phyloP scores from a whole-genome alignment of 2,113 vertebrate species.

The Scalopus aquaticus region DNA sequence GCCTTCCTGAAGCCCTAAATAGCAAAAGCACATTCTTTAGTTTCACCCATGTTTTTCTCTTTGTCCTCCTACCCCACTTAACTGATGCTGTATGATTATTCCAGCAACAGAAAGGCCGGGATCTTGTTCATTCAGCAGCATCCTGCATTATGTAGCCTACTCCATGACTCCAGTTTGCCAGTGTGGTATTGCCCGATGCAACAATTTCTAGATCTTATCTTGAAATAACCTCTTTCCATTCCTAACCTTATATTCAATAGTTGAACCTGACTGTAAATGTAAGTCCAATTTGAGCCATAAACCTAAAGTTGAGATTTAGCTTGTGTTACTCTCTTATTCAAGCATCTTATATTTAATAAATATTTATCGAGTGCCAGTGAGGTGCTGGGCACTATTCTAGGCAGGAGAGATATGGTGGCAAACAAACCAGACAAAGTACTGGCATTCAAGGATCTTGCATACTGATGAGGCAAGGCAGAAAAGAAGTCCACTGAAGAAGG shows the following conservation, averaged over 20 bases:
- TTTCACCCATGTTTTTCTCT: no score
- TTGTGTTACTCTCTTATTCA: not conserved
- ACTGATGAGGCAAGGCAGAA: not conserved
- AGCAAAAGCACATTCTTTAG: no score
- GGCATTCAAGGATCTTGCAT: accelerated
- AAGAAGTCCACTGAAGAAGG: not conserved
- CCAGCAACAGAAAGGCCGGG: no score
- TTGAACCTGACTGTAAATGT: not conserved
- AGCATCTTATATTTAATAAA: not conserved
- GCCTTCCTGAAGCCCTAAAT: no score
- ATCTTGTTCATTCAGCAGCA: no score
- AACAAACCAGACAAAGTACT: not conserved
- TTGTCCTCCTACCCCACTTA: no score
- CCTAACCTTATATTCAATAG: not conserved
- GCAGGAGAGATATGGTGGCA: not conserved
- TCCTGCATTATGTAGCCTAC: no score
- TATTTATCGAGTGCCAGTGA: not conserved
- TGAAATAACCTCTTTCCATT: not conserved
- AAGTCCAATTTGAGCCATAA: not conserved
- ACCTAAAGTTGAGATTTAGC: not conserved
- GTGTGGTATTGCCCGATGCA: no score
- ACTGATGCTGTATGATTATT: no score
- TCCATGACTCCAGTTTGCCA: no score
- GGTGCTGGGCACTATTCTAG: not conserved
- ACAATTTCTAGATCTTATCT: not conserved